Evolutionary conservation across 2,113 vertebrate genomes (phyloP), one percentile per base, ranked within the genome.

Genomic region (Sceloporus tristichus): DNA sequence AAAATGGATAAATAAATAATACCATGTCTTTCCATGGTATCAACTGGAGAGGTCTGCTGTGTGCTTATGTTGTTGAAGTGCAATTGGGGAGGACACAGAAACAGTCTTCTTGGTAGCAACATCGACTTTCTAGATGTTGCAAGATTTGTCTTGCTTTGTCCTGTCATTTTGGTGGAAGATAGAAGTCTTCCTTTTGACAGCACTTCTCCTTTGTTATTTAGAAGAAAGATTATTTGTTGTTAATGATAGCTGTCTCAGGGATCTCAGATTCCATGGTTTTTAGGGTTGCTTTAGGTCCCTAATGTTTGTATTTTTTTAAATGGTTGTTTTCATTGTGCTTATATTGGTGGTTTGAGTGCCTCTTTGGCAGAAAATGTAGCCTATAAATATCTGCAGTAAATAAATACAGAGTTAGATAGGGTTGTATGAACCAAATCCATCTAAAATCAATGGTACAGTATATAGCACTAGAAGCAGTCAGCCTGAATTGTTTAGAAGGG

Each of bases 371-470:
- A 21, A 75, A 53, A 74, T 23, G 29, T 9, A 75, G 3, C 38
- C 73, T 85, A 75, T 54, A 84, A 84, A 23, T 74, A 40, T 62
- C 16, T 85, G 53, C 56, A 81, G 65, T 34, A n/a, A 79, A 21
- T 73, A 71, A 34, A 48, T 56, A 38, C 54, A 73, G 65, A 25
- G 27, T 68, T 70, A 19, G 38, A 68, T 68, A 42, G 65, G 25
- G 8, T 19, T 48, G 38, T 23, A 53, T 82, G 81, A 65, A 21
- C 65, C 40, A 82, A 42, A 18, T 70, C 23, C 68, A 23, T 48
- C 25, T 70, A 65, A 40, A 82, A 82, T 70, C 40, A 70, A 1
- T 53, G 81, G 18, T 59, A 59, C 56, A 59, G 56, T 59, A 16
- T 19, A 75, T 48, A 19, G 9, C 73, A 75, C 8, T 82, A 68